Evolutionary conservation across 2,797 vertebrate genomes (phyloP), one percentile per base, ranked within the genome.

Genomic region (Lerista edwardsae): DNA sequence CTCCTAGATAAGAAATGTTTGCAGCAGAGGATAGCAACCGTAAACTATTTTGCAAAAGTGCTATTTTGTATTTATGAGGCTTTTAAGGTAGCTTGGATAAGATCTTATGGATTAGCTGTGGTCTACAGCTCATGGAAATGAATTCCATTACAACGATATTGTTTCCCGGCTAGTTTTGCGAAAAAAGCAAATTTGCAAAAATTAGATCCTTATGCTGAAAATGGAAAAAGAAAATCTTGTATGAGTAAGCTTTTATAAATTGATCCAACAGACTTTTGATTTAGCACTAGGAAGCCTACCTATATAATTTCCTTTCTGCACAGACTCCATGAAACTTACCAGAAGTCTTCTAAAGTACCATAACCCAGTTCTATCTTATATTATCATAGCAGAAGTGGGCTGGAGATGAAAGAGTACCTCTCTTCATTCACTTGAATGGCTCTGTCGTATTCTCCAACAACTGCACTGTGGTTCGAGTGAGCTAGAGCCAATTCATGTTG

Each of bases 91-190:
- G 0, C n/a, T 88, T 86, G 83, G 77, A 85, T 57, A 86, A 78
- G 27, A 83, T 81, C 80, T 85, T 71, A 69, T 34, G 74, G 75
- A 90, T 84, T 87, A 44, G 79, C 12, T 67, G 21, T 83, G 65
- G 62, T 25, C 36, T 73, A 47, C 21, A 83, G 39, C 59, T 88
- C 80, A 82, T 34, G 69, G 72, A 91, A 92, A 90, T 31, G 23
- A 82, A 79, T 82, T 65, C 67, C 14, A 44, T 72, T 85, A 36
- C 64, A 86, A 87, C 79, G 84, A 76, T 71, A 83, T 75, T 86
- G n/a, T 88, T 93, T 90, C n/a, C 69, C 3, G 87, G 84, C 31
- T 89, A 27, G 0, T 2, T 88, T 82, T 88, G n/a, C 83, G 39
- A 75, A 76, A n/a, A n/a, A 29, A 36, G 8, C 41, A 75, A 47